Percentiles rank a stretch among this genome's conserved stretches.
These are phyloP conservation scores for Cisticola juncidis DNA, from an alignment of 2,113 vertebrate genomes.

Conservation along the genomic window DNA sequence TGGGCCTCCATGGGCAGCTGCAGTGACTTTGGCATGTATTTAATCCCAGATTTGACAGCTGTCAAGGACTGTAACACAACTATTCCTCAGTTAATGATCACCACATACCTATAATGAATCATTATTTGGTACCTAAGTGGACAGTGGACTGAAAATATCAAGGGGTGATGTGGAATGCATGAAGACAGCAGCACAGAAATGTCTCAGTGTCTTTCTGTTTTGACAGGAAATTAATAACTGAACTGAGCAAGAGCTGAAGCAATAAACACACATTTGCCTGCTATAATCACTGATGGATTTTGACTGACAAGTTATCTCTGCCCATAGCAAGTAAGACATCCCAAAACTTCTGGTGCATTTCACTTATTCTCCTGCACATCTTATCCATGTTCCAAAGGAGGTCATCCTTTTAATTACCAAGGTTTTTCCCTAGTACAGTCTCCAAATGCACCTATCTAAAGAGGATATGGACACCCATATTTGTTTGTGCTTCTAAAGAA, in stretches of 20 bases:
- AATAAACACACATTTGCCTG: neutral
- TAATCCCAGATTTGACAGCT: neutral
- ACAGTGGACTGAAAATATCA: neutral
- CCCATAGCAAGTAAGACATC: neutral
- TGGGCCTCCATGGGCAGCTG: neutral
- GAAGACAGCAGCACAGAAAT: neutral
- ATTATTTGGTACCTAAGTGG: neutral
- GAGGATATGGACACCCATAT: neutral
- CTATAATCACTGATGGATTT: neutral
- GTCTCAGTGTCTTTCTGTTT: neutral
- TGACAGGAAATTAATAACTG: neutral
- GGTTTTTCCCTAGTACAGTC: neutral
- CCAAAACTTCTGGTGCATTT: neutral
- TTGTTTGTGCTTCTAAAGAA: neutral
- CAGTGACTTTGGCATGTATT: rapidly evolving
- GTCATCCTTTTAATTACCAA: neutral
- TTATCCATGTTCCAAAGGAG: neutral
- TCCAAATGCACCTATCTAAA: neutral
- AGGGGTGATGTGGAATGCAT: neutral
- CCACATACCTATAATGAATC: neutral
- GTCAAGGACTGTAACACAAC: neutral
- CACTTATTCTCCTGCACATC: neutral
- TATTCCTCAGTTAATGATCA: neutral
- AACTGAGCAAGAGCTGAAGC: neutral
- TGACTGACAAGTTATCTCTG: neutral